phyloP scores from a whole-genome alignment of 1,140 invertebrate genomes.

The Plectrocnemia conspersa region DNA sequence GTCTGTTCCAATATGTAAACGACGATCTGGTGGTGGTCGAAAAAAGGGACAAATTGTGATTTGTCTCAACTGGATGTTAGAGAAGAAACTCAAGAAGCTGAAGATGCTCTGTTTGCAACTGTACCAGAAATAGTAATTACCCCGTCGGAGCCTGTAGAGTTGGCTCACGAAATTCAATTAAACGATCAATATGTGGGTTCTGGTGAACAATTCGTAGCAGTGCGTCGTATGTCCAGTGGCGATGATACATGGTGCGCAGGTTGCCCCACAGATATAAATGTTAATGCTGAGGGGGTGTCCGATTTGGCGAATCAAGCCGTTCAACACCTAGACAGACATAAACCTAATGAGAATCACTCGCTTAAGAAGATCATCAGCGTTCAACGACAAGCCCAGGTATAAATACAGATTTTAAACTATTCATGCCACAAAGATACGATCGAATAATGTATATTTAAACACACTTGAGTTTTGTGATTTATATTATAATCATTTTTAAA shows the following conservation, averaged over 20 bases:
- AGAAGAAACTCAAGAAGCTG: neutral
- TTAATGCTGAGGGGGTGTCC: constrained; percentile 42
- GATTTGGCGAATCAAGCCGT: constrained; percentile 42
- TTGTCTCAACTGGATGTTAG: too few species aligned
- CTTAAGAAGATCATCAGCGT: constrained; percentile 43
- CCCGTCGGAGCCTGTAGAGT: constrained; percentile 12
- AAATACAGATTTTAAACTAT: too few species aligned
- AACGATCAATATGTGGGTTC: constrained; percentile 38
- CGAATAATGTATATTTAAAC: too few species aligned
- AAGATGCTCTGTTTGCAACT: too few species aligned
- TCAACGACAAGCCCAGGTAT: constrained; percentile 49
- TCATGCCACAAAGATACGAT: too few species aligned
- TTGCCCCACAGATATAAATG: constrained; percentile 44
- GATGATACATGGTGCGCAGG: constrained; percentile 43
- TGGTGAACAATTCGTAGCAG: constrained; percentile 49
- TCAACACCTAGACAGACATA: constrained; percentile 43
- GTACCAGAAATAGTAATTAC: neutral
- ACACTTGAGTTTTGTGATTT: too few species aligned
- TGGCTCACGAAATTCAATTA: constrained; percentile 27
- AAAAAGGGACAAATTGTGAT: too few species aligned
- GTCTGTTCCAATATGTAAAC: too few species aligned
- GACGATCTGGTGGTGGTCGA: too few species aligned
- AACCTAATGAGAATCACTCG: constrained; percentile 39
- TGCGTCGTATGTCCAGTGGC: constrained; percentile 38
- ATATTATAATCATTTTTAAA: too few species aligned